These are phyloP conservation scores for Cheilosia vulpina DNA, from an alignment of 2,888 invertebrate genomes.

Conservation along the genomic window DNA sequence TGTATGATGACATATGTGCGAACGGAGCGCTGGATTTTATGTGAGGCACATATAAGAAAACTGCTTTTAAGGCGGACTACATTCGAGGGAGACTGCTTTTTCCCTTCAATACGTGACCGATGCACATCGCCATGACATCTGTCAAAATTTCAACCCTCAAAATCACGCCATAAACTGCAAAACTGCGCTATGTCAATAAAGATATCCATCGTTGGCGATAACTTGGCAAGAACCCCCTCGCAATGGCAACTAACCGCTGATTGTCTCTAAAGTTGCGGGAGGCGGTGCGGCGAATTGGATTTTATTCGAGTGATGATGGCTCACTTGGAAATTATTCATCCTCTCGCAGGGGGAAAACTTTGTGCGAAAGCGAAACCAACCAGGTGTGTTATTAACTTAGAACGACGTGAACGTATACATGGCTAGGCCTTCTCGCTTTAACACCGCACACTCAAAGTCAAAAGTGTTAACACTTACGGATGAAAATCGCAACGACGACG, in stretches of 20 bases:
- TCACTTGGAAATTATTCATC: slow-evolving; percentile 2
- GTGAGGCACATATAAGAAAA: not conserved
- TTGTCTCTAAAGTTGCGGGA: not conserved
- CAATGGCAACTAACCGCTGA: not conserved
- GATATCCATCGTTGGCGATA: not conserved
- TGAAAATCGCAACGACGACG: not conserved
- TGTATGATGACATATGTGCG: slow-evolving; percentile 21
- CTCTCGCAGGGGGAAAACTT: not conserved
- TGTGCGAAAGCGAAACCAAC: slow-evolving; percentile 3
- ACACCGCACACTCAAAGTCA: not conserved
- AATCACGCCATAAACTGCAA: not conserved
- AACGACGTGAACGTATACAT: slow-evolving; percentile 4
- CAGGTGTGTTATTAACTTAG: slow-evolving; percentile 24
- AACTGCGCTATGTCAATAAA: not conserved
- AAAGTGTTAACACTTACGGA: slow-evolving; percentile 5
- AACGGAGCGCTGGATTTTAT: slow-evolving; percentile 14
- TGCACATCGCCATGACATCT: not conserved
- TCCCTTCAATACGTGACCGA: not conserved
- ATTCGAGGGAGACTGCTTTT: not conserved
- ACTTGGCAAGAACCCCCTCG: not conserved
- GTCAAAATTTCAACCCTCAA: not conserved
- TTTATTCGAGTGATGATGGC: not conserved
- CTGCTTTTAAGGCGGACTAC: too few relatives aligned
- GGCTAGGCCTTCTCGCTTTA: slow-evolving; percentile 1
- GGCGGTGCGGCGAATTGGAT: not conserved